A percentile compares a stretch with the other conserved stretches of the same genome.
These are phyloP conservation scores for Papilio dardanus DNA, from an alignment of 1,140 invertebrate genomes.

Conservation along the genomic window DNA sequence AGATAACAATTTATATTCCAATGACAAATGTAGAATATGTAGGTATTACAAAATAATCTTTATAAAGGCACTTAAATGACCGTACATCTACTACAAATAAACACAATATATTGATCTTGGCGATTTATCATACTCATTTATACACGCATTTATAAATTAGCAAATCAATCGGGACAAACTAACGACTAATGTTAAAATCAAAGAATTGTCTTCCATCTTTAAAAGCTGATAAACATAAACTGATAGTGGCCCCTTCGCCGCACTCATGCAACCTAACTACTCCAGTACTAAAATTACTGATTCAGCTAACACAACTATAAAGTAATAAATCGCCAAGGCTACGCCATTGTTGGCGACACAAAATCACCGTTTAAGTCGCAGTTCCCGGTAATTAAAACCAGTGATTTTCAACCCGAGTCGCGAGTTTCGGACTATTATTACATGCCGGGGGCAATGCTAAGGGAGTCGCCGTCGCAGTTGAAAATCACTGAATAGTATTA, in stretches of 20 bases:
- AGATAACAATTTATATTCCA: constrained; percentile 2
- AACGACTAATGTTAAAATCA: background rate
- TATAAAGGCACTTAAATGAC: constrained; percentile 1
- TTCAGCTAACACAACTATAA: constrained; percentile 16
- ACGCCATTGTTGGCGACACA: constrained; percentile 18
- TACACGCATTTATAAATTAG: background rate
- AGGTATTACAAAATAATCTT: constrained; percentile 3
- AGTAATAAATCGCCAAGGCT: constrained; percentile 12
- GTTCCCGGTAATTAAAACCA: background rate
- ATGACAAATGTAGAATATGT: background rate
- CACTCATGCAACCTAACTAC: background rate
- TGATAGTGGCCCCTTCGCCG: too few species aligned
- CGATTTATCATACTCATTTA: background rate
- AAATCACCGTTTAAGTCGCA: constrained; percentile 6
- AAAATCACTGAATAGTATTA: background rate
- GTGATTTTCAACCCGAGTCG: background rate
- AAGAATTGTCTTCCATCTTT: background rate
- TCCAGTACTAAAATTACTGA: background rate
- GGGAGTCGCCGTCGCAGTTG: background rate
- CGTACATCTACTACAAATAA: background rate
- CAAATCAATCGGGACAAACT: background rate
- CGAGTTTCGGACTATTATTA: background rate
- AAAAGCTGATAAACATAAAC: too few species aligned
- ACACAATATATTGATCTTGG: background rate
- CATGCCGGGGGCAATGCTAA: background rate